Percentiles rank a stretch among this genome's conserved stretches.
These are phyloP conservation scores for Copsychus sechellarum DNA, from an alignment of 2,113 vertebrate genomes.

Conservation along the genomic window DNA sequence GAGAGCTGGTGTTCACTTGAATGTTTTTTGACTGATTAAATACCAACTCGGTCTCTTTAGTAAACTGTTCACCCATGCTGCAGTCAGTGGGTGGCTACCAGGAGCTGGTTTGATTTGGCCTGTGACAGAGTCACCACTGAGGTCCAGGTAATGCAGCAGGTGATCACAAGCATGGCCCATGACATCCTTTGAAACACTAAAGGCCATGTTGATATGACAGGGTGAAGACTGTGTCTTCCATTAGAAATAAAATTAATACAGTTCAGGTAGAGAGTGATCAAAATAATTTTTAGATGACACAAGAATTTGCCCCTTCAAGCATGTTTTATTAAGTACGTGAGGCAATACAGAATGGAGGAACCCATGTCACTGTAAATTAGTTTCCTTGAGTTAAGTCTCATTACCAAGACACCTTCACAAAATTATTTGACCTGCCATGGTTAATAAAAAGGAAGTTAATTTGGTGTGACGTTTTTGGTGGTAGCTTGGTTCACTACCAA, in stretches of 20 bases:
- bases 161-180: constrained; percentile 56
- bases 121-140: constrained; percentile 18
- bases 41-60: not conserved
- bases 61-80: not conserved
- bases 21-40: not conserved
- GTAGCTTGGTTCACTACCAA: constrained; percentile 26
- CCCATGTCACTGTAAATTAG: constrained; percentile 64
- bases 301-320: constrained; percentile 60
- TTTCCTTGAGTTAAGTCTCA: constrained; percentile 32
- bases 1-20: not conserved
- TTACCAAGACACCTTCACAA: constrained; percentile 54
- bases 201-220: constrained; percentile 47
- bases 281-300: constrained; percentile 25
- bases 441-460: constrained; percentile 72
- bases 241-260: not conserved
- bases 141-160: constrained; percentile 60
- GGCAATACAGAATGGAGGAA: constrained; percentile 42
- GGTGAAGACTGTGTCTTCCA: constrained; percentile 35
- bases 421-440: constrained; percentile 58
- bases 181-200: constrained; percentile 61
- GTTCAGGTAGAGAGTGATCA: constrained; percentile 31
- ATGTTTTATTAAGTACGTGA: constrained; percentile 28
- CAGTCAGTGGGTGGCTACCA: constrained; percentile 20
- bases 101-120: constrained; percentile 45
- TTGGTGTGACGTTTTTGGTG: constrained; percentile 63